phyloP scores from a whole-genome alignment of 2,888 invertebrate genomes.

The Andrena praecox region DNA sequence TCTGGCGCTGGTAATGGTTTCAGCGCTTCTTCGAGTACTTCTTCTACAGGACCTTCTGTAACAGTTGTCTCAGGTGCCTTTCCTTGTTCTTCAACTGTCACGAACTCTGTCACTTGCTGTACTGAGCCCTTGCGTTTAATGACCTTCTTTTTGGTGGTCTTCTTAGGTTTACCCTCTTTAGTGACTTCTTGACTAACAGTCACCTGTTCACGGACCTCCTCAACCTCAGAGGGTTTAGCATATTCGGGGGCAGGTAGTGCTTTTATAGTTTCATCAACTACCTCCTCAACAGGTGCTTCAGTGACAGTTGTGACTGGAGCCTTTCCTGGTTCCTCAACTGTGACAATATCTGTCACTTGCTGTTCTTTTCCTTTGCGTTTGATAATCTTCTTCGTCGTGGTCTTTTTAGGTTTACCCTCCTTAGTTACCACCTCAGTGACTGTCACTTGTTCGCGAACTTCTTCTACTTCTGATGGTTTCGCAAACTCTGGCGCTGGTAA shows the following conservation, averaged over 20 bases:
- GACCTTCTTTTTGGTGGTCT: constrained; percentile 65
- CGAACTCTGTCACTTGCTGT: constrained; percentile 76
- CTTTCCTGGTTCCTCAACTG: constrained; percentile 71
- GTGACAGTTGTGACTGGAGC: constrained; percentile 65
- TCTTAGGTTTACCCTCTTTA: constrained; percentile 80
- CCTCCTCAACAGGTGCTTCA: constrained; percentile 42
- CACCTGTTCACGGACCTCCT: constrained; percentile 43
- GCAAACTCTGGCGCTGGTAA: constrained; percentile 50
- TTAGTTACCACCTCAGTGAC: constrained; percentile 77
- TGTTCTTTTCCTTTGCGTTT: constrained; percentile 77
- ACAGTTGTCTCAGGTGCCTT: constrained; percentile 61
- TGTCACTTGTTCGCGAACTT: constrained; percentile 75
- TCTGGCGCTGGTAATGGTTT: constrained; percentile 24
- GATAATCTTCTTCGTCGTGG: constrained; percentile 69
- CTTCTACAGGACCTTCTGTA: constrained; percentile 74
- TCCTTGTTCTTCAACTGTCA: constrained; percentile 62
- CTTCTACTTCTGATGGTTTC: constrained; percentile 74
- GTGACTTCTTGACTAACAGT: constrained; percentile 61
- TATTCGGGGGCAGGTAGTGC: not conserved
- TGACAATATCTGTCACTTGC: constrained; percentile 75
- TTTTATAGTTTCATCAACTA: constrained; percentile 46
- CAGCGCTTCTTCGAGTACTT: constrained; percentile 36
- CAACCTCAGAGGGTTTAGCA: constrained; percentile 71
- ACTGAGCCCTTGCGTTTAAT: constrained; percentile 62
- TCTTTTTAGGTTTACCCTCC: constrained; percentile 82